Conservation (phyloP, 2,888 invertebrate genomes). For the Drosophila siamana region DNA sequence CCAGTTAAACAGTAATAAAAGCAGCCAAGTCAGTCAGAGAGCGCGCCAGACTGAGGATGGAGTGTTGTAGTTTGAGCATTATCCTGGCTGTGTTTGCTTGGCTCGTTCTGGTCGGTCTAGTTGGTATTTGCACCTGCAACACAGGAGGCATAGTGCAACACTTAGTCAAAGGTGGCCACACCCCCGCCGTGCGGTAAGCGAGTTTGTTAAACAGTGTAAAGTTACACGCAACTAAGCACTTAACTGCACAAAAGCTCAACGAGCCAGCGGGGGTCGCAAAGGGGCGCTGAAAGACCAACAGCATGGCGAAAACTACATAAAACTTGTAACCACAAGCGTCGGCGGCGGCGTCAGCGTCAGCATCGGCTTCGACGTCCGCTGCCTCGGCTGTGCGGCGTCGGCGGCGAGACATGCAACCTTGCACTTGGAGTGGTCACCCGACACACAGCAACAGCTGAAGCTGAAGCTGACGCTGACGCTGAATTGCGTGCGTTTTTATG, state of each 20-base stretch:
- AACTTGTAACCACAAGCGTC: conserved; percentile 60
- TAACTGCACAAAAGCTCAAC: conserved; percentile 74
- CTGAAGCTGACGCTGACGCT: conserved; percentile 12
- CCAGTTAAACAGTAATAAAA: conserved; percentile 51
- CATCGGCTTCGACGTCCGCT: conserved; percentile 14
- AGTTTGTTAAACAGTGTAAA: conserved; percentile 80
- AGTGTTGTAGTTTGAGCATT: conserved; percentile 33
- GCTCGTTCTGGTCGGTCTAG: conserved; percentile 8
- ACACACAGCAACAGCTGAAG: neutral
- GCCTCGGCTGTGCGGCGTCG: conserved; percentile 8
- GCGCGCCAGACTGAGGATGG: neutral
- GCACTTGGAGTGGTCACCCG: conserved; percentile 54
- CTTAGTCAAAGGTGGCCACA: conserved; percentile 53
- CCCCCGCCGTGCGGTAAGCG: conserved; percentile 46
- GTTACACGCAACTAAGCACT: conserved; percentile 80
- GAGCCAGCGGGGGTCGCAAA: conserved; percentile 4
- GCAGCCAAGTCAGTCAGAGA: conserved; percentile 20
- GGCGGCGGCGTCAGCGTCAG: conserved; percentile 26
- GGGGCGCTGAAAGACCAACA: neutral
- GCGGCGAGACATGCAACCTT: conserved; percentile 48
- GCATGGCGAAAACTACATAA: conserved; percentile 35
- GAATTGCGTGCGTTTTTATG: conserved; percentile 77
- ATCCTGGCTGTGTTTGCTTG: conserved; percentile 49
- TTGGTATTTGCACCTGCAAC: conserved; percentile 66
- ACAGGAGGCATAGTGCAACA: conserved; percentile 44